phyloP scores from a whole-genome alignment of 2,888 invertebrate species.

The Oxytorus armatus region DNA sequence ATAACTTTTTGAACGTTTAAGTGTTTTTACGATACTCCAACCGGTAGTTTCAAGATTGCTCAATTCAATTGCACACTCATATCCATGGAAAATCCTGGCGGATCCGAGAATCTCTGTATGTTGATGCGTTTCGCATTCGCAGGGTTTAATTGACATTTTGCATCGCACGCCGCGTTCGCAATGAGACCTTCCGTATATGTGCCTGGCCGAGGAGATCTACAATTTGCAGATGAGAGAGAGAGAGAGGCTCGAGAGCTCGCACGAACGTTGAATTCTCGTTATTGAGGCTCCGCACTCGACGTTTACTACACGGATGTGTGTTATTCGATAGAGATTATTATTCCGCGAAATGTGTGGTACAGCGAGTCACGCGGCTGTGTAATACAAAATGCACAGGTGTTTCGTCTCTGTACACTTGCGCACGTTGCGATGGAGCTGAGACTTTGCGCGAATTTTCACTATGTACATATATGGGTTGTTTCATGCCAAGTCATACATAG shows the following conservation, averaged over 20 bases:
- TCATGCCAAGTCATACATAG: too few relatives aligned
- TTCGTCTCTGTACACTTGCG: conserved; percentile 14
- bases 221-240: conserved; percentile 63
- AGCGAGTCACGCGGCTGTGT: conserved; percentile 5
- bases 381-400: conserved; percentile 44
- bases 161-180: conserved; percentile 46
- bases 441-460: background rate
- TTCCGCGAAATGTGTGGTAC: conserved; percentile 43
- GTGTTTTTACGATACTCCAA: conserved; percentile 30
- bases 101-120: conserved; percentile 42
- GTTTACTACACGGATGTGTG: conserved; percentile 48
- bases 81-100: conserved; percentile 9
- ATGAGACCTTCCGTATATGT: conserved; percentile 63
- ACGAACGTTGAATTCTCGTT: conserved; percentile 64
- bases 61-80: conserved; percentile 32
- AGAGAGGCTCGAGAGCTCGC: conserved; percentile 34
- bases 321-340: conserved; percentile 64
- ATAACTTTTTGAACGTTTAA: conserved; percentile 5
- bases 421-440: conserved; percentile 6
- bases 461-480: background rate
- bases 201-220: conserved; percentile 41
- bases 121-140: conserved; percentile 48
- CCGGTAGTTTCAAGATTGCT: conserved; percentile 38
- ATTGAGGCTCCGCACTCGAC: conserved; percentile 44
- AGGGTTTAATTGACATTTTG: conserved; percentile 62